Base-by-base conservation (phyloP, 1,140 invertebrate species). In the Papilio dardanus region DNA sequence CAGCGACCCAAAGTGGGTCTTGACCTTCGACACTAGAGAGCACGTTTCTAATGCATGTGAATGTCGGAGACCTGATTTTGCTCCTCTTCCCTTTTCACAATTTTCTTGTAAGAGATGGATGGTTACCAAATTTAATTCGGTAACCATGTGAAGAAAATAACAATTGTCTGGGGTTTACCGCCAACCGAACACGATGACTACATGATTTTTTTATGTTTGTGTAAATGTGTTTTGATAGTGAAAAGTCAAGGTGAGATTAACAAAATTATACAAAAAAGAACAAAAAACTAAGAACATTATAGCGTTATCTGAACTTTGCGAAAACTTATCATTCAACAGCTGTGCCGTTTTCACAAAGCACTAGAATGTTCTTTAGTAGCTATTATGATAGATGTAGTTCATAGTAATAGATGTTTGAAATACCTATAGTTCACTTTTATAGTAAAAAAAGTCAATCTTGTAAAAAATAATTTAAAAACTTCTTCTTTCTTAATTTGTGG, bases 321-420 rank as follows among this genome's bases (percentile, higher is more conserved):
- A 58, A 58, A 12, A 28, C 21, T 58, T 58, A 58, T 58, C 54
- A 62, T 62, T 28, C 54, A 62, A 62, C 54, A 62, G 54, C 54
- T 62, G 54, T 62, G 54, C 2, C 12, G 24, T 14, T 28, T 24
- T 16, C n/a, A 62, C 54, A 62, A 62, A 62, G n/a, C n/a, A n/a
- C n/a, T n/a, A n/a, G 10, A 30, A 62, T 62, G 14, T 62, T 62
- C 12, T 28, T 62, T 30, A 62, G 6, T 50, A 50, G 0, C 16
- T 3, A 28, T 28, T 12, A 24, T 28, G 30, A 62, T 28, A 28
- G 21, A 62, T 58, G 24, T n/a, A n/a, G n/a, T n/a, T 8, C n/a
- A 24, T 33, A 7, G 6, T 50, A 21, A 21, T 8, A 21, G 4
- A 21, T 21, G 0, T 19, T 21, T 50, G 5, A 21, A 19, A 50